A percentile compares a stretch with the other conserved stretches of the same genome.
Conservation (phyloP, 1,140 invertebrate species). For the Drosophila tristis region DNA sequence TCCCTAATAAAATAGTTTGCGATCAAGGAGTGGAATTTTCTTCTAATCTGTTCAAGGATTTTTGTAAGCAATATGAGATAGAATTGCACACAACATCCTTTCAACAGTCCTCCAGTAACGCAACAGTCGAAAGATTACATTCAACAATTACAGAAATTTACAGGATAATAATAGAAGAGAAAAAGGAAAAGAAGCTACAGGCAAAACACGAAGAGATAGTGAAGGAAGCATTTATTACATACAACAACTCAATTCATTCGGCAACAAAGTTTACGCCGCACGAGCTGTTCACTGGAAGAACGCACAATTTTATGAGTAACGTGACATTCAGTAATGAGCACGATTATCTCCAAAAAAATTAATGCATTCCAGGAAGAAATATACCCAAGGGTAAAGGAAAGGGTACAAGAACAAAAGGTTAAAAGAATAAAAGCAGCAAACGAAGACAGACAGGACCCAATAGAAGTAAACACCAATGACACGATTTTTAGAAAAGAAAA, state of each 20-base stretch:
- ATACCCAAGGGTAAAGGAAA: constrained; percentile 1
- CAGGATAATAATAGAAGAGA: neutral
- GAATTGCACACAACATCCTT: neutral
- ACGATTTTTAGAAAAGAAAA: constrained; percentile 6
- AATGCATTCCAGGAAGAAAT: constrained; percentile 2
- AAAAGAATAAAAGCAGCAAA: neutral
- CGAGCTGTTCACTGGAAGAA: neutral
- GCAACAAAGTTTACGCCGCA: too few species aligned
- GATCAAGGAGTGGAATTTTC: neutral
- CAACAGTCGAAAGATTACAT: constrained; percentile 10
- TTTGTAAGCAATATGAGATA: neutral
- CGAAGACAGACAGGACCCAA: neutral
- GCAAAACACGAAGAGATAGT: too few species aligned
- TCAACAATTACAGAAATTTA: constrained; percentile 14
- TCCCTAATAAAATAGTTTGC: neutral
- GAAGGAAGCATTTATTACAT: too few species aligned
- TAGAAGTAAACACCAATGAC: neutral
- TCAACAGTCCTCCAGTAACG: constrained; percentile 5
- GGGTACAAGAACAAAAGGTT: neutral
- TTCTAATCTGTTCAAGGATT: neutral
- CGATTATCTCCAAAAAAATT: constrained; percentile 8
- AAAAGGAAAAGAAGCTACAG: neutral
- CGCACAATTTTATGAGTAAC: neutral
- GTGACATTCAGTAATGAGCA: constrained; percentile 1
- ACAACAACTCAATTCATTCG: too few species aligned